Conservation (phyloP, 2,888 invertebrate species). For the Nemotelus nigrinus region DNA sequence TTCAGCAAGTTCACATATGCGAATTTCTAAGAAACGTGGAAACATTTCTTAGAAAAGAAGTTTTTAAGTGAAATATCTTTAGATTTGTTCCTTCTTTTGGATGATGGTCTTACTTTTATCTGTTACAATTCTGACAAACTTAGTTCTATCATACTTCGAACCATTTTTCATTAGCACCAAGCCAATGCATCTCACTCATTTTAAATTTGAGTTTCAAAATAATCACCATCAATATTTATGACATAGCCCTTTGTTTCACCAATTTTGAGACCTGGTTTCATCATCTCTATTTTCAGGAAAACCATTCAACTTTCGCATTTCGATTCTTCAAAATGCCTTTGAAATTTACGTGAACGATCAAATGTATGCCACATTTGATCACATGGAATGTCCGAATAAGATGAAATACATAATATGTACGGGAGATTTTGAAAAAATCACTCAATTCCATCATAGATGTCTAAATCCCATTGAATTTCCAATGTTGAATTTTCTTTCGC, state of each 20-base stretch:
- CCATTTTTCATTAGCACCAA: too few species aligned
- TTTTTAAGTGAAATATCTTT: too few species aligned
- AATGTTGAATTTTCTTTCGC: conserved; percentile 56
- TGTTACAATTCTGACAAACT: too few species aligned
- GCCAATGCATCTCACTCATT: too few species aligned
- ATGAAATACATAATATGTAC: conserved; percentile 61
- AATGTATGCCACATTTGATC: conserved; percentile 63
- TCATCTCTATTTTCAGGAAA: conserved; percentile 55
- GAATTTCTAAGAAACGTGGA: background rate
- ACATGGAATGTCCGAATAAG: conserved; percentile 61
- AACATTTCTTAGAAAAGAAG: background rate
- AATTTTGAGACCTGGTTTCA: too few species aligned
- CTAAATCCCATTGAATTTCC: conserved; percentile 63
- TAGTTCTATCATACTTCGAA: too few species aligned
- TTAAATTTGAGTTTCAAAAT: background rate
- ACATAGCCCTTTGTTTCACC: too few species aligned
- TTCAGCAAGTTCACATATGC: too few species aligned
- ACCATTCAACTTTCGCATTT: conserved; percentile 62
- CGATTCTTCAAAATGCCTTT: conserved; percentile 62
- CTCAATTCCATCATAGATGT: conserved; percentile 64
- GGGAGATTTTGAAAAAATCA: conserved; percentile 63
- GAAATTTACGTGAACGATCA: conserved; percentile 64
- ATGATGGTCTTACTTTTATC: too few species aligned
- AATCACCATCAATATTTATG: conserved; percentile 1
- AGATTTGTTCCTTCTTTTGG: too few species aligned